These are phyloP conservation scores for Hirtodrosophila duncani DNA, from an alignment of 2,888 invertebrate genomes.

Conservation along the genomic window DNA sequence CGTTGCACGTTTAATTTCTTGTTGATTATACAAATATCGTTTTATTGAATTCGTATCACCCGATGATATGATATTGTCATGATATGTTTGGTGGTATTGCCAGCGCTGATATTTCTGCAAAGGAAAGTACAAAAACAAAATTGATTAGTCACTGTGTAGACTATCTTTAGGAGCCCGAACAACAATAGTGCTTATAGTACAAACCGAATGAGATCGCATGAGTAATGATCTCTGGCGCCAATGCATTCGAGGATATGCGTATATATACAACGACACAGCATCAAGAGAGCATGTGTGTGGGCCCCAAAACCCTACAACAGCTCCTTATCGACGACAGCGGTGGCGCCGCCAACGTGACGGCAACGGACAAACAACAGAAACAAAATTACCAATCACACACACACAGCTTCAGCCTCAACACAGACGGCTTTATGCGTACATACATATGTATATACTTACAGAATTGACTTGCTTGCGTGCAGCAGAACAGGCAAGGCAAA, in stretches of 20 bases:
- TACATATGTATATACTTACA: conserved; percentile 14
- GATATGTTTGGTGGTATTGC: conserved; percentile 48
- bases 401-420: conserved; percentile 23
- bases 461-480: conserved; percentile 63
- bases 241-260: too few species aligned
- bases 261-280: too few species aligned
- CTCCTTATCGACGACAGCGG: conserved; percentile 70
- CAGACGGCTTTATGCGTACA: conserved; percentile 4
- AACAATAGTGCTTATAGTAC: conserved; percentile 4
- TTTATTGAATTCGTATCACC: conserved; percentile 31
- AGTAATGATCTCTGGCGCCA: conserved; percentile 45
- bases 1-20: too few species aligned
- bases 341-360: conserved; percentile 70
- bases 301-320: conserved; percentile 33
- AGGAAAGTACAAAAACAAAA: conserved; percentile 4
- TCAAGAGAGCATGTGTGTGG: too few species aligned
- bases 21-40: too few species aligned
- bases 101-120: conserved; percentile 58
- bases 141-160: conserved; percentile 18
- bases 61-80: conserved; percentile 21
- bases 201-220: conserved; percentile 29
- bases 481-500: conserved; percentile 42
- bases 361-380: conserved; percentile 37
- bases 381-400: conserved; percentile 8
- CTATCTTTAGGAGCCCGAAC: neutral